Evolutionary conservation across 2,888 invertebrate species (phyloP), one percentile per base, ranked within the genome.

Genomic region (Acronicta psi): DNA sequence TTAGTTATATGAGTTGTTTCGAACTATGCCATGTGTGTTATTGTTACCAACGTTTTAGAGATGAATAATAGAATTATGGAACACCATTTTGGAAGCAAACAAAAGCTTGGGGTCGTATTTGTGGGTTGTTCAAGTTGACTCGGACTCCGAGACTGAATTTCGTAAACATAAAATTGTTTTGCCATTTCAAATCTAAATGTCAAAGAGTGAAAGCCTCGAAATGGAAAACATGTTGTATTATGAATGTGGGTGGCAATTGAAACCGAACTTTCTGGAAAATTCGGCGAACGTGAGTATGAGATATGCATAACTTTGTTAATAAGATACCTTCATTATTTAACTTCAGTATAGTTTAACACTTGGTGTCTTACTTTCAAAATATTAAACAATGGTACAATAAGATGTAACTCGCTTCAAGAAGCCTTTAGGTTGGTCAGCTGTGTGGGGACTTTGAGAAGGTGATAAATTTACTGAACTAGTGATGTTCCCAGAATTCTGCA

Each of bases 1-100:
- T 71, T 63, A 65, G 75, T 76, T 55, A 36, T 53, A 68, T 71
- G 59, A 69, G 63, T 69, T 68, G 62, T 61, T 61, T 45, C 16
- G 31, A 70, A 66, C 56, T 71, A 67, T 66, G 66, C 57, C 25
- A 52, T 41, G 31, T 53, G 40, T 52, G 17, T 41, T 41, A 62
- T 65, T 69, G 73, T 61, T 41, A 17, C 14, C 7, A 41, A 17
- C 18, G 29, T 43, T 59, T 34, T 16, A n/a, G 18, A 46, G 43
- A 56, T 74, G 69, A 69, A 73, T 71, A 63, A 73, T 60, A 52
- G 0, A 64, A 47, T 50, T 44, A 64, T 68, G 59, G 73, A 73
- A 73, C 54, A 74, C 40, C 38, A 53, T 65, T 67, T 56, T 41
- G 38, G 16, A 64, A 51, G 60, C 59, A 68, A 55, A 59, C 60